These are phyloP conservation scores for Terrapene triunguis DNA, from an alignment of 2,113 vertebrate genomes.

Conservation along the genomic window DNA sequence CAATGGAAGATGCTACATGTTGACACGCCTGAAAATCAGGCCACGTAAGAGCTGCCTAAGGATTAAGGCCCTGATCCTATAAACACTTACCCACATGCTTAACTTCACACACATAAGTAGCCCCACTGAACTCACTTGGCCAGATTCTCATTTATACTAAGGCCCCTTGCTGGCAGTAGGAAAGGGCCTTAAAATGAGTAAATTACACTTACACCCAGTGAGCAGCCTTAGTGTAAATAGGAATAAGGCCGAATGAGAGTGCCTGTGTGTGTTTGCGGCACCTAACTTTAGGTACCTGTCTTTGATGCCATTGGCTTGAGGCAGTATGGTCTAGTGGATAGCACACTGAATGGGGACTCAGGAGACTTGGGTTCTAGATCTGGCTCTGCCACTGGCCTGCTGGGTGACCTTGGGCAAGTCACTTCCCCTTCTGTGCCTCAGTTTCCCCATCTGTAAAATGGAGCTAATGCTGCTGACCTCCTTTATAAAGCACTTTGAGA, in stretches of 20 bases:
- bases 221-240: not conserved
- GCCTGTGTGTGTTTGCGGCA: not conserved
- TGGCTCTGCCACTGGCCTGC: not conserved
- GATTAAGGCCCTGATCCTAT: rapidly evolving
- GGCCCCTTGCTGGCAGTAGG: not conserved
- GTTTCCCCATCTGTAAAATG: not conserved
- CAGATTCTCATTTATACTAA: conserved; percentile 6
- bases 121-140: not conserved
- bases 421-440: not conserved
- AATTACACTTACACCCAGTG: rapidly evolving
- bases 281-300: not conserved
- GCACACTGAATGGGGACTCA: not conserved
- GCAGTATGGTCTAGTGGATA: not conserved
- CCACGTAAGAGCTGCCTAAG: not conserved
- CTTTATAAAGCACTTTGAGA: not conserved
- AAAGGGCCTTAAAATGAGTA: not conserved
- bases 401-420: not conserved
- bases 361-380: not conserved
- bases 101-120: conserved; percentile 32
- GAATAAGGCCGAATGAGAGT: not conserved
- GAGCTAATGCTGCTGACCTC: not conserved
- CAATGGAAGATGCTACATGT: rapidly evolving
- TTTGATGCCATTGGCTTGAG: not conserved
- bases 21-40: not conserved
- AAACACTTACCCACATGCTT: conserved; percentile 21